These are phyloP conservation scores for Orthosia incerta DNA, from an alignment of 2,888 invertebrate genomes.

Conservation along the genomic window DNA sequence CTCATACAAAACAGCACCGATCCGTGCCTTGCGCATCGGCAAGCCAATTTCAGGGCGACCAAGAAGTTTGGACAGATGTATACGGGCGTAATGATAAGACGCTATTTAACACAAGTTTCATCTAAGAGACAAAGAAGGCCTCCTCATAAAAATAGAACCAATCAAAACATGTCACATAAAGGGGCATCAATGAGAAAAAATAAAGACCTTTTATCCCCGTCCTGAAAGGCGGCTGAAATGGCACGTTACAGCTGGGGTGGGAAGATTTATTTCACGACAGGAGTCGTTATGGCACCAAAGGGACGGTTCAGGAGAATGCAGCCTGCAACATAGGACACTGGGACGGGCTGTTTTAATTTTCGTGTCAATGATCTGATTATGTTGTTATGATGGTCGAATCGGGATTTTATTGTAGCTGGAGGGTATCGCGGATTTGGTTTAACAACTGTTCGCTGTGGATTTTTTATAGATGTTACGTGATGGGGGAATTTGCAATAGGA, in stretches of 20 bases:
- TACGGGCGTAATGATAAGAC: neutral
- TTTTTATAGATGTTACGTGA: slow-evolving; percentile 6
- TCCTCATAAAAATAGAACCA: slow-evolving; percentile 81
- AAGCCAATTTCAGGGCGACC: too few relatives aligned
- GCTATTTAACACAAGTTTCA: slow-evolving; percentile 50
- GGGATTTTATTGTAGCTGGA: slow-evolving; percentile 18
- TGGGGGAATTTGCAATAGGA: slow-evolving; percentile 8
- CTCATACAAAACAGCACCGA: too few relatives aligned
- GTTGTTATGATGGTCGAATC: slow-evolving; percentile 31
- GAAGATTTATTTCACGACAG: slow-evolving; percentile 89
- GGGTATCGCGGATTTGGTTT: slow-evolving; percentile 6
- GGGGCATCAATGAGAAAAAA: slow-evolving; percentile 86
- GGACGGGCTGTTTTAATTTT: slow-evolving; percentile 58
- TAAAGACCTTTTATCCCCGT: slow-evolving; percentile 87
- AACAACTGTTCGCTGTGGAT: neutral
- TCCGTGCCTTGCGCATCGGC: too few relatives aligned
- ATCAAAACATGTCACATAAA: slow-evolving; percentile 82
- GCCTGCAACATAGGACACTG: slow-evolving; percentile 77
- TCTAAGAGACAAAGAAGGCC: slow-evolving; percentile 54
- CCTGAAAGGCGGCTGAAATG: slow-evolving; percentile 85
- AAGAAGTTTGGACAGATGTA: too few relatives aligned
- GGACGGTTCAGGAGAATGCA: slow-evolving; percentile 84
- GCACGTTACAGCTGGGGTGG: slow-evolving; percentile 82
- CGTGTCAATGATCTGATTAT: slow-evolving; percentile 45
- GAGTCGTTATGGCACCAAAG: slow-evolving; percentile 88